Conservation (phyloP, 1,140 invertebrate genomes). For the Himalopsyche phryganea region DNA sequence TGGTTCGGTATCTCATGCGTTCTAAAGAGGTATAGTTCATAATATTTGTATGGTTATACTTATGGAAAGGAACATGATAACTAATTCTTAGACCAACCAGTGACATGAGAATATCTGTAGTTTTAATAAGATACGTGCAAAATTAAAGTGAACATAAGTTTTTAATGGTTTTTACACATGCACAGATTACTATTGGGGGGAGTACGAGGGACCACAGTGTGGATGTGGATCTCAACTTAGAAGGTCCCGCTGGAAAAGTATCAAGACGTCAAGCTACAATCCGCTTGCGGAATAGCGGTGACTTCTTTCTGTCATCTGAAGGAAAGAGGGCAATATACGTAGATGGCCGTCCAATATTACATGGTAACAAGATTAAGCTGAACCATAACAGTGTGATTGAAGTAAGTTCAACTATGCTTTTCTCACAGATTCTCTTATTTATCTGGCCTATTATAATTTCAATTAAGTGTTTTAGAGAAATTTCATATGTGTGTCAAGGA, state of each 20-base stretch:
- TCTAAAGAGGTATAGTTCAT: conserved; percentile 89
- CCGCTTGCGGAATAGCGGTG: conserved; percentile 84
- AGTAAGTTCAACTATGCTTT: conserved; percentile 56
- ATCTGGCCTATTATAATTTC: no score
- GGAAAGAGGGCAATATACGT: conserved; percentile 94
- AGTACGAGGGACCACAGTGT: conserved; percentile 84
- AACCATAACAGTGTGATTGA: conserved; percentile 94
- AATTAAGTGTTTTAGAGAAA: not conserved
- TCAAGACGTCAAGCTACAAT: conserved; percentile 86
- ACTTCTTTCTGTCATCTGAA: conserved; percentile 92
- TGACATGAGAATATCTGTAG: no score
- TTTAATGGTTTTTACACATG: no score
- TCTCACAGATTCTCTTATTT: no score
- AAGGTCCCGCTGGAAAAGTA: conserved; percentile 85
- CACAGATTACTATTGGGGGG: conserved; percentile 85
- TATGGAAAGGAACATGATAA: no score
- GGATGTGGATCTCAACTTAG: conserved; percentile 90
- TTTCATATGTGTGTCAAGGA: not conserved
- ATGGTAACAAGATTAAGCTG: conserved; percentile 82
- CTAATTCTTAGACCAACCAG: no score
- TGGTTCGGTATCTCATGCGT: conserved; percentile 92
- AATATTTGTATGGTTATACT: no score
- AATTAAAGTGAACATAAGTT: no score
- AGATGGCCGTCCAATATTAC: conserved; percentile 83
- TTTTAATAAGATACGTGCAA: no score